Conservation (phyloP, 2,888 invertebrate species). For the Kryphioiulus occultus region DNA sequence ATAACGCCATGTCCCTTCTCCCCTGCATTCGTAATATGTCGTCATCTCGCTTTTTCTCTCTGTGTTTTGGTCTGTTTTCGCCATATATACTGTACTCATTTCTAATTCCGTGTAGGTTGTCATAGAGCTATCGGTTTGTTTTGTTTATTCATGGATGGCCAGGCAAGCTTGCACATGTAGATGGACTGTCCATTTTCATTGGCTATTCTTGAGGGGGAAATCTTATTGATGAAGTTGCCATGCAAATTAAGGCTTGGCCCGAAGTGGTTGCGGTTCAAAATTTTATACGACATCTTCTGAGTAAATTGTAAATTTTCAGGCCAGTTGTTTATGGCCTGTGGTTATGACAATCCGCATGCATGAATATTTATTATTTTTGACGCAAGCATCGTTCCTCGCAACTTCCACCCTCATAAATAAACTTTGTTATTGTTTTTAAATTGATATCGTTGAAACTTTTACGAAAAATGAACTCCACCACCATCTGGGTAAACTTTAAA, state of each 20-base stretch:
- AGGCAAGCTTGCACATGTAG: too few relatives aligned
- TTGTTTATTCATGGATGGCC: neutral
- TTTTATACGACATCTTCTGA: neutral
- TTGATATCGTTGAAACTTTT: neutral
- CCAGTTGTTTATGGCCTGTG: neutral
- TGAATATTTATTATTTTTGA: neutral
- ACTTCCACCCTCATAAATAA: neutral
- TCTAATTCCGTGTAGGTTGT: neutral
- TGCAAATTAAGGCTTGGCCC: neutral
- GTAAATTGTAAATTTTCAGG: neutral
- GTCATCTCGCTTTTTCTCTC: neutral
- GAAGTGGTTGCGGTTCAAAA: neutral
- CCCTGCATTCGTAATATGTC: neutral
- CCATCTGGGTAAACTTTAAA: too few relatives aligned
- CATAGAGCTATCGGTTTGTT: neutral
- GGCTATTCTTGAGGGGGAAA: neutral
- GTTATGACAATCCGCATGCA: neutral
- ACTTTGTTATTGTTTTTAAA: neutral
- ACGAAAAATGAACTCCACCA: too few relatives aligned
- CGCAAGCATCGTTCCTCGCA: neutral
- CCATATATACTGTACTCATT: neutral
- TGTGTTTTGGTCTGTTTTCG: neutral
- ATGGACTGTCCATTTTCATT: neutral
- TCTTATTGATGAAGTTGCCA: slow-evolving; percentile 4
- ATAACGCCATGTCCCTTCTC: neutral